Percentiles rank a stretch among this genome's conserved stretches.
phyloP scores from a whole-genome alignment of 2,888 invertebrate species.

The Encarsia formosa region DNA sequence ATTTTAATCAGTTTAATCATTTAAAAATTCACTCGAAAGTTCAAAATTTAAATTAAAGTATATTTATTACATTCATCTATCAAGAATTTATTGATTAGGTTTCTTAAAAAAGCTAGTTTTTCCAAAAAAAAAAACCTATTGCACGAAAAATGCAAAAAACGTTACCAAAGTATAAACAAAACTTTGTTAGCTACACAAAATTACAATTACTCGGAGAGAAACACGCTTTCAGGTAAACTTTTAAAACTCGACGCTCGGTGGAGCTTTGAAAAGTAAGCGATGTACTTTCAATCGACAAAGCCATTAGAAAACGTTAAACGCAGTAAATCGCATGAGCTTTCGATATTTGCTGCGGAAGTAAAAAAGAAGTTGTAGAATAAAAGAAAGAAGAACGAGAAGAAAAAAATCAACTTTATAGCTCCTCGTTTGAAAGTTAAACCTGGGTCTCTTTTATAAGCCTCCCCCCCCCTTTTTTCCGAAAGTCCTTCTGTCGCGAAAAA shows the following conservation, averaged over 20 bases:
- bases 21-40: too few species aligned
- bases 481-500: conserved; percentile 11
- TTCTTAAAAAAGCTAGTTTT: too few species aligned
- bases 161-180: too few species aligned
- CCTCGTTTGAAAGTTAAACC: conserved; percentile 25
- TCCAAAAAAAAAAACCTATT: too few species aligned
- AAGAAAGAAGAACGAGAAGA: background rate
- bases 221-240: too few species aligned
- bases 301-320: conserved; percentile 28
- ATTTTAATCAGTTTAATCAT: too few species aligned
- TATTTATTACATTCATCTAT: too few species aligned
- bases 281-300: conserved; percentile 25
- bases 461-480: background rate
- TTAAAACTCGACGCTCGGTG: background rate
- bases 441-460: conserved; percentile 3
- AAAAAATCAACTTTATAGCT: conserved; percentile 25
- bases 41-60: too few species aligned
- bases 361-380: background rate
- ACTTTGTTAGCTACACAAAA: too few species aligned
- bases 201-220: too few species aligned
- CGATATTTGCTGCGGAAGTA: conserved; percentile 17
- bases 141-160: too few species aligned
- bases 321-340: conserved; percentile 24
- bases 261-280: conserved; percentile 8
- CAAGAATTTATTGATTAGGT: too few species aligned